Evolutionary conservation across 2,888 invertebrate species (phyloP).

Genomic region (Drosophila meridionalis): DNA sequence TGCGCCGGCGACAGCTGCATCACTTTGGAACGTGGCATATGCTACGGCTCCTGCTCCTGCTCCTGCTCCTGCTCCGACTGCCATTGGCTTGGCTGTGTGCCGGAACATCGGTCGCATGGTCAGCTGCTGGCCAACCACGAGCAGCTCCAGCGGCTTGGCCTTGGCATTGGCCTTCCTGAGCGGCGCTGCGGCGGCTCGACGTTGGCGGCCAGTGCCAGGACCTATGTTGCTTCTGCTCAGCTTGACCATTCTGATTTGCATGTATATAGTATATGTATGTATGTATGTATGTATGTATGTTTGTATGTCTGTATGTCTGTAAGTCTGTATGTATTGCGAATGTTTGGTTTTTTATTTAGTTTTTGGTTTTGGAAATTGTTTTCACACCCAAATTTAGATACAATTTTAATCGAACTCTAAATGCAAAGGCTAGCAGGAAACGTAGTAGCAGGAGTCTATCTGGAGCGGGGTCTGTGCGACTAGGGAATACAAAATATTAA

Average conservation of each 20-base stretch:
- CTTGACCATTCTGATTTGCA: neutral
- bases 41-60: too few relatives aligned
- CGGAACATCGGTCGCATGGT: slow-evolving; percentile 13
- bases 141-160: slow-evolving; percentile 15
- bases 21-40: neutral
- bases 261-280: neutral
- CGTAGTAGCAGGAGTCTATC: too few relatives aligned
- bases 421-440: neutral
- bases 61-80: neutral
- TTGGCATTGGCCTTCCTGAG: neutral
- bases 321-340: neutral
- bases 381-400: slow-evolving; percentile 12
- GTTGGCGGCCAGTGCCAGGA: neutral
- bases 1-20: neutral
- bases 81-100: neutral
- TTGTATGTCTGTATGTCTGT: neutral
- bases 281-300: neutral
- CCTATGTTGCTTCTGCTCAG: neutral
- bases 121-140: slow-evolving; percentile 42
- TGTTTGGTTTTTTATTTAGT: neutral
- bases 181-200: neutral
- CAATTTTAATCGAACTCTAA: neutral
- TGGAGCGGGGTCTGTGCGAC: too few relatives aligned
- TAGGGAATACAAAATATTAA: too few relatives aligned
- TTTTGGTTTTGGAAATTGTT: neutral